phyloP scores from a whole-genome alignment of 1,140 invertebrate species.

The Contarinia nasturtii region DNA sequence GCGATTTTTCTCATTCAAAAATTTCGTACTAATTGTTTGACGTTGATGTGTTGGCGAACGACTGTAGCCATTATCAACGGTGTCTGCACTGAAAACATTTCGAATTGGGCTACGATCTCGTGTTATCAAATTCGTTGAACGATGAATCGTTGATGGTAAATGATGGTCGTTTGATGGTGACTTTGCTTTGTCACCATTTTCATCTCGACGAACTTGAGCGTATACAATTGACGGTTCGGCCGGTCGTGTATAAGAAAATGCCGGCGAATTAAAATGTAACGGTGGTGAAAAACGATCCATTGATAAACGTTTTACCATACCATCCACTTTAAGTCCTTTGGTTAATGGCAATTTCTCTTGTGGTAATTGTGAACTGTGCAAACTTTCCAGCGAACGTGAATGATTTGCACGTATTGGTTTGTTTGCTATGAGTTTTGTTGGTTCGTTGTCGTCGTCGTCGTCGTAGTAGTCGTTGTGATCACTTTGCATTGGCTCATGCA shows the following conservation, averaged over 20 bases:
- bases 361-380: conserved; percentile 44
- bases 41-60: conserved; percentile 22
- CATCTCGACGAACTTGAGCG: conserved; percentile 47
- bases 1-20: conserved; percentile 9
- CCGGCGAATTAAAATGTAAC: conserved; percentile 30
- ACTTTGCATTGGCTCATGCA: neutral
- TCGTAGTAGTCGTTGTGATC: neutral
- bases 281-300: conserved; percentile 42
- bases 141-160: too few relatives aligned
- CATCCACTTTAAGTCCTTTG: conserved; percentile 39
- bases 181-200: conserved; percentile 9
- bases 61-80: too few relatives aligned
- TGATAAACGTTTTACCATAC: conserved; percentile 39
- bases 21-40: conserved; percentile 33
- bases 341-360: conserved; percentile 39
- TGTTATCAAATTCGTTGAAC: too few relatives aligned
- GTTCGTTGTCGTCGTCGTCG: neutral
- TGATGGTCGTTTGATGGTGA: too few relatives aligned
- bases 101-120: too few relatives aligned
- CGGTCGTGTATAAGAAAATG: conserved; percentile 21
- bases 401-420: conserved; percentile 13
- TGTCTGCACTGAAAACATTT: too few relatives aligned
- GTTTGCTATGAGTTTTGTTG: too few relatives aligned
- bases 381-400: conserved; percentile 32
- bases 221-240: conserved; percentile 38